These are phyloP conservation scores for Caenorhabditis sp. DNA, from an alignment of 2,888 invertebrate species.

Conservation along the genomic window DNA sequence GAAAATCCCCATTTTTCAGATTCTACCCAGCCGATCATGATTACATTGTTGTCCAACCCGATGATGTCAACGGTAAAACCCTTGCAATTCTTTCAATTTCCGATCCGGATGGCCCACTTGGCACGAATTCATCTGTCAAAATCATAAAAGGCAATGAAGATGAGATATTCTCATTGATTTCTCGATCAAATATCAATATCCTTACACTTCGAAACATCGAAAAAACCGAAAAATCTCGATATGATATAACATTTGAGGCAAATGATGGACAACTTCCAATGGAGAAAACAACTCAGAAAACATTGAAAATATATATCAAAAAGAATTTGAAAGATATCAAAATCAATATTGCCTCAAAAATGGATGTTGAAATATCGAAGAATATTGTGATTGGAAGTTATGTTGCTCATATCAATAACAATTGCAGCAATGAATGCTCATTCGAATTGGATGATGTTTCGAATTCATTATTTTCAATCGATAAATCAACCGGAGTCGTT, in stretches of 20 bases:
- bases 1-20: too few species aligned
- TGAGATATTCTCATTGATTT: constrained; percentile 18
- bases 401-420: constrained; percentile 20
- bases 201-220: constrained; percentile 22
- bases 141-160: constrained; percentile 20
- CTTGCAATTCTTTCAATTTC: constrained; percentile 45
- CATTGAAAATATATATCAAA: constrained; percentile 19
- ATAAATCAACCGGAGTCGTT: constrained; percentile 15
- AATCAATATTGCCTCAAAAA: constrained; percentile 8
- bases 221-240: constrained; percentile 14
- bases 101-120: constrained; percentile 39
- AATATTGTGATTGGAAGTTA: constrained; percentile 28
- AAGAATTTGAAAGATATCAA: neutral
- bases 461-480: constrained; percentile 20
- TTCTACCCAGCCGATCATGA: constrained; percentile 42
- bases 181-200: constrained; percentile 30
- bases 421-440: constrained; percentile 19
- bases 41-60: constrained; percentile 40
- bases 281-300: neutral
- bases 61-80: constrained; percentile 41
- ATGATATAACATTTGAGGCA: constrained; percentile 14
- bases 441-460: constrained; percentile 10
- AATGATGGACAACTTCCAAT: constrained; percentile 20
- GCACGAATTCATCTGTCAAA: constrained; percentile 12
- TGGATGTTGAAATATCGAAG: constrained; percentile 14